phyloP scores from a whole-genome alignment of 2,113 vertebrate genomes.

The Pseudonaja textilis region DNA sequence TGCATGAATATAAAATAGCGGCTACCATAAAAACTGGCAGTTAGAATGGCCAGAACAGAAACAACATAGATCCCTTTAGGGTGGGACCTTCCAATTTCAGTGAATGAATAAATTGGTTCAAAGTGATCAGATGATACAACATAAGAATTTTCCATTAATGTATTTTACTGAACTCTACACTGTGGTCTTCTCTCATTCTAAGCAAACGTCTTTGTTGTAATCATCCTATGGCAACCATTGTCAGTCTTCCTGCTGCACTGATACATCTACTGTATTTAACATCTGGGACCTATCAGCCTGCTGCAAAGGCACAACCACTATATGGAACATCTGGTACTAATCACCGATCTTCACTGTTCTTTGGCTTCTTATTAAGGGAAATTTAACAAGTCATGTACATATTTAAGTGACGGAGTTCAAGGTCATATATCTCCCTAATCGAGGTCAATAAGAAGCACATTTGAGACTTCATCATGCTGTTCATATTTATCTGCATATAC shows the following conservation, averaged over 20 bases:
- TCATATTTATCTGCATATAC: not conserved
- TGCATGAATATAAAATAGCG: not conserved
- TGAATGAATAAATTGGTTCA: not conserved
- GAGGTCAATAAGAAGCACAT: constrained; percentile 45
- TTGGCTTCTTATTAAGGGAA: not conserved
- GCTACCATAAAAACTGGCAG: not conserved
- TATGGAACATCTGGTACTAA: constrained; percentile 35
- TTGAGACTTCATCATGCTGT: not conserved
- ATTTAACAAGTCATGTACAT: not conserved
- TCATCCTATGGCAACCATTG: constrained; percentile 19
- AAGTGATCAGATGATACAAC: not conserved
- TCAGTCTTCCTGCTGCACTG: constrained; percentile 3
- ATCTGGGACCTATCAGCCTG: constrained; percentile 46
- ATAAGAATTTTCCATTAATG: not conserved
- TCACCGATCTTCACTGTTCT: constrained; percentile 8
- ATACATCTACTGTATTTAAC: constrained; percentile 31
- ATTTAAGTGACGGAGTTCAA: not conserved
- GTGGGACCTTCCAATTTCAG: not conserved
- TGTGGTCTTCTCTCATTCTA: not conserved
- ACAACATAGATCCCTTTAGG: not conserved
- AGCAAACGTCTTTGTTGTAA: not conserved
- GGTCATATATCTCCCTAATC: constrained; percentile 34
- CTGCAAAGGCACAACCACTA: not conserved
- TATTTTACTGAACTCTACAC: constrained; percentile 24
- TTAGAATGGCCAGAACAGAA: not conserved